phyloP scores from a whole-genome alignment of 2,888 invertebrate species.

The Apodemia mormo region DNA sequence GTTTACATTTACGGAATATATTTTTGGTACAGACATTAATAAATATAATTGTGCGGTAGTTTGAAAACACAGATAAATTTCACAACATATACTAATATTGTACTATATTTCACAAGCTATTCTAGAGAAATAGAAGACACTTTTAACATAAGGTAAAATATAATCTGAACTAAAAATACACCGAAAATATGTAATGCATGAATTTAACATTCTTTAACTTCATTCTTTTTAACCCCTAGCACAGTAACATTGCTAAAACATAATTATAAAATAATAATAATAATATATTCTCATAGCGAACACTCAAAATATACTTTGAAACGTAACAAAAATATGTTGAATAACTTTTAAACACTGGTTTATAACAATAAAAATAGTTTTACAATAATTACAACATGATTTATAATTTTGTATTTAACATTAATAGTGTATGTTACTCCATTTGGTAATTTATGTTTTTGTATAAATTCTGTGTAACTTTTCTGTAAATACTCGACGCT shows the following conservation, averaged over 20 bases:
- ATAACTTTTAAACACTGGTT: no score
- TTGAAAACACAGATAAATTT: neutral
- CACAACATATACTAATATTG: neutral
- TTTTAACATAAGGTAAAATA: neutral
- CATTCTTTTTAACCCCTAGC: neutral
- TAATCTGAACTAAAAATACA: neutral
- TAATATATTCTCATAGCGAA: neutral
- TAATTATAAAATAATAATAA: neutral
- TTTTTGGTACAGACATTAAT: neutral
- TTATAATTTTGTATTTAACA: no score
- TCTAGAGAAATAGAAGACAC: no score
- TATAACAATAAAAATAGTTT: no score
- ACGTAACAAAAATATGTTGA: no score
- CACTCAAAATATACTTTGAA: no score
- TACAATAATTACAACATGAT: no score
- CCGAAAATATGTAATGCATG: neutral
- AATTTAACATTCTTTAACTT: neutral
- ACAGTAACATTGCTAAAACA: neutral
- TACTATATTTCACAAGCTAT: no score
- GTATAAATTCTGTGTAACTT: no score
- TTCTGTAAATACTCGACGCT: no score
- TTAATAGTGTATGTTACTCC: no score
- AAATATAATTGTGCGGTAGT: slow-evolving; percentile 5
- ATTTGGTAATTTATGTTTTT: no score
- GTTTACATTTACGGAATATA: slow-evolving; percentile 12